Conservation (phyloP, 2,888 invertebrate genomes). For the Ypsolopha scabrella region DNA sequence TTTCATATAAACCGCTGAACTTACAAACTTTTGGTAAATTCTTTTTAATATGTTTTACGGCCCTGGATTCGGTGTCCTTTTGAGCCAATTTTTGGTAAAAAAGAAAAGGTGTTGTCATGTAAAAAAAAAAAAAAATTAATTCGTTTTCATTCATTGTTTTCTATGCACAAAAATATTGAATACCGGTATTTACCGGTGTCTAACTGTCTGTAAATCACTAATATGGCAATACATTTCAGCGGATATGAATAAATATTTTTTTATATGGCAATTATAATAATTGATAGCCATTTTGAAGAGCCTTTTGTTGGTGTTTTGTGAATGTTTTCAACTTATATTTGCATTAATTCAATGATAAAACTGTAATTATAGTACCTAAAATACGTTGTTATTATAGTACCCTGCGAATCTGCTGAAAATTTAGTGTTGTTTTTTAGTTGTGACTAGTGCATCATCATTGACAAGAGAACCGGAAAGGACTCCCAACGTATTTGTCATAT, state of each 20-base stretch:
- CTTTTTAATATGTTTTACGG: too few relatives aligned
- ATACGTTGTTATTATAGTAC: slow-evolving; percentile 18
- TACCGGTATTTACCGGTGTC: too few relatives aligned
- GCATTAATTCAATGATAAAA: slow-evolving; percentile 36
- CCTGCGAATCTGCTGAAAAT: slow-evolving; percentile 21
- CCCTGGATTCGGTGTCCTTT: too few relatives aligned
- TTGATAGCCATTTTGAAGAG: slow-evolving; percentile 71
- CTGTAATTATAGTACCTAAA: slow-evolving; percentile 16
- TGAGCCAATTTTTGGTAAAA: too few relatives aligned
- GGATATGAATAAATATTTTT: slow-evolving; percentile 46
- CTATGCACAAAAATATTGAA: too few relatives aligned
- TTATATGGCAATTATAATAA: slow-evolving; percentile 48
- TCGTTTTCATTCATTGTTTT: too few relatives aligned
- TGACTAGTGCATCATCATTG: slow-evolving; percentile 40
- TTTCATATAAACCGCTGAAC: too few relatives aligned
- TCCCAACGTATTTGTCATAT: slow-evolving; percentile 35
- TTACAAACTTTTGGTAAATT: too few relatives aligned
- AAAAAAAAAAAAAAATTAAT: too few relatives aligned
- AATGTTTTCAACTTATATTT: slow-evolving; percentile 64
- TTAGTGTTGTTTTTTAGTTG: slow-evolving; percentile 44
- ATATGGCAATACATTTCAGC: neutral
- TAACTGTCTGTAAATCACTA: too few relatives aligned
- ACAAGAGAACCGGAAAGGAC: slow-evolving; percentile 59
- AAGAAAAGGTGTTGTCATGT: too few relatives aligned
- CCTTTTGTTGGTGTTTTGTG: slow-evolving; percentile 72